A percentile compares a stretch with the other conserved stretches of the same genome.
These are phyloP conservation scores for Rhynchotus rufescens DNA, from an alignment of 2,797 vertebrate genomes.

Conservation along the genomic window DNA sequence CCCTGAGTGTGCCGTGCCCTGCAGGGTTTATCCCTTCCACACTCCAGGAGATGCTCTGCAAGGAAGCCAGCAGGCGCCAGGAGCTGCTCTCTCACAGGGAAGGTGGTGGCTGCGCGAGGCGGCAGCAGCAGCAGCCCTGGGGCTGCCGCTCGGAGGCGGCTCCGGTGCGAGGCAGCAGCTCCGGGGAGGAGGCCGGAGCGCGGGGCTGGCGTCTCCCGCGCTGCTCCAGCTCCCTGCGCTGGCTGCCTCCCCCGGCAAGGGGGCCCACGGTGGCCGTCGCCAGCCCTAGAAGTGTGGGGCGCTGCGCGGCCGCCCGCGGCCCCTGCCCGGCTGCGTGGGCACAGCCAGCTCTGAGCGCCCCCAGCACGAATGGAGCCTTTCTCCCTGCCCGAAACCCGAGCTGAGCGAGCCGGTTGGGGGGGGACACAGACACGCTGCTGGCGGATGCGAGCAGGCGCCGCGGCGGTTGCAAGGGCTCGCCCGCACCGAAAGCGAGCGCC, in stretches of 20 bases:
- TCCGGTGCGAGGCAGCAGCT: background rate
- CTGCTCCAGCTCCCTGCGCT: fast-evolving
- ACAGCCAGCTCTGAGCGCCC: background rate
- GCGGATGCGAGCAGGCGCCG: background rate
- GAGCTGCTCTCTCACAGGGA: background rate
- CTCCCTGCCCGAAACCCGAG: background rate
- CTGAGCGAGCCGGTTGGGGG: background rate
- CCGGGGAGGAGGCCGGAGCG: background rate
- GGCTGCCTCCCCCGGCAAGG: no score
- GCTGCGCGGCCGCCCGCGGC: no score
- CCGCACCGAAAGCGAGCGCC: background rate
- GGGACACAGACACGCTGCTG: background rate
- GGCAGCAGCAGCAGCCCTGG: background rate
- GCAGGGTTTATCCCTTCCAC: background rate
- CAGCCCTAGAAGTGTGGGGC: no score
- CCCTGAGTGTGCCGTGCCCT: background rate
- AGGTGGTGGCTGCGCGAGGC: no score
- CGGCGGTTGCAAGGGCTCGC: background rate
- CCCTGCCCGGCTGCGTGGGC: no score
- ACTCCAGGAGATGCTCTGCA: background rate
- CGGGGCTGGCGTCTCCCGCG: background rate
- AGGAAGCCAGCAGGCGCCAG: background rate
- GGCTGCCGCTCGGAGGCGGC: background rate
- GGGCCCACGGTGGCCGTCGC: no score
- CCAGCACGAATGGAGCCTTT: background rate